Percentiles rank a stretch among this genome's conserved stretches.
Conservation (phyloP, 1,140 invertebrate species). For the Riptortus pedestris region DNA sequence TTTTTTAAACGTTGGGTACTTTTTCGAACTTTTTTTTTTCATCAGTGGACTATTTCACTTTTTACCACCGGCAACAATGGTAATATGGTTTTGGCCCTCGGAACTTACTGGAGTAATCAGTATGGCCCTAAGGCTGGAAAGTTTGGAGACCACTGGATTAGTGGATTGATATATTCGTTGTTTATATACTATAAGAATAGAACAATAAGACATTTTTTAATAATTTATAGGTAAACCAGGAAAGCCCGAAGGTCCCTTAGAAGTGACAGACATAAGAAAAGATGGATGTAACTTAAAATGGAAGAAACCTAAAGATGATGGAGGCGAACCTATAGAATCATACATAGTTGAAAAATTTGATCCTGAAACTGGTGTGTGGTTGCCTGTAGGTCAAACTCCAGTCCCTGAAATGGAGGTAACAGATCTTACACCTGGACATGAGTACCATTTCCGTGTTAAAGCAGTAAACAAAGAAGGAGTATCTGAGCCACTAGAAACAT, state of each 20-base stretch:
- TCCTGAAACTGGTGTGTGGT: slow-evolving; percentile 78
- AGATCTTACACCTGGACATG: slow-evolving; percentile 80
- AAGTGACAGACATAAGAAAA: slow-evolving; percentile 89
- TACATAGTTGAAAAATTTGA: slow-evolving; percentile 95
- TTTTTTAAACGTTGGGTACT: too few species aligned
- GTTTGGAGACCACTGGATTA: too few species aligned
- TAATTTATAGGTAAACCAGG: slow-evolving; percentile 66
- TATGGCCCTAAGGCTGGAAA: too few species aligned
- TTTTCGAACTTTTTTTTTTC: too few species aligned
- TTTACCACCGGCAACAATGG: too few species aligned
- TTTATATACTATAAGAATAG: too few species aligned
- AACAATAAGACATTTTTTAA: too few species aligned
- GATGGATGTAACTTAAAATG: slow-evolving; percentile 92
- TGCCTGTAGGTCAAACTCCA: slow-evolving; percentile 71
- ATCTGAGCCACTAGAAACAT: slow-evolving; percentile 90
- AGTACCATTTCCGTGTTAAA: slow-evolving; percentile 96
- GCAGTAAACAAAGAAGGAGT: slow-evolving; percentile 94
- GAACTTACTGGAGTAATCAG: too few species aligned
- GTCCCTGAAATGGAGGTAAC: slow-evolving; percentile 80
- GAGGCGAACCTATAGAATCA: slow-evolving; percentile 85
- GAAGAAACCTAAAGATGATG: slow-evolving; percentile 96
- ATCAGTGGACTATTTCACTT: too few species aligned
- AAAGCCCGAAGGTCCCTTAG: slow-evolving; percentile 86
- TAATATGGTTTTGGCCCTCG: too few species aligned
- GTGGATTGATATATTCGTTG: too few species aligned